phyloP scores from a whole-genome alignment of 2,888 invertebrate species.

The Lamproptera curius region DNA sequence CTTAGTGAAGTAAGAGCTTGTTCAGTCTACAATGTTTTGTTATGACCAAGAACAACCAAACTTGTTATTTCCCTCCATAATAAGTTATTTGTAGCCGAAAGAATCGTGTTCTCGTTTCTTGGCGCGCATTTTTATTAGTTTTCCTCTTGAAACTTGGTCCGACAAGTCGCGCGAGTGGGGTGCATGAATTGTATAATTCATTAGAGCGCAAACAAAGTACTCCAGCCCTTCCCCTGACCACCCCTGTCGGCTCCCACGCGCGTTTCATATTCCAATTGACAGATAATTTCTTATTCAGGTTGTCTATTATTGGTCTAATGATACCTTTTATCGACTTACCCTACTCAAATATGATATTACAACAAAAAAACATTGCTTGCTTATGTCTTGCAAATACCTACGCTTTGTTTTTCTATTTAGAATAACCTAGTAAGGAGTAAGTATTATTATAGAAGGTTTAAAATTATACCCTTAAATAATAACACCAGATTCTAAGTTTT shows the following conservation, averaged over 20 bases:
- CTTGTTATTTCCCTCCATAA: too few relatives aligned
- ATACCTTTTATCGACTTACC: background rate
- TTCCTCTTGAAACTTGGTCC: conserved; percentile 1
- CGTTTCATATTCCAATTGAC: background rate
- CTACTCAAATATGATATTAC: background rate
- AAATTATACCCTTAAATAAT: background rate
- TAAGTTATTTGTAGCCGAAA: too few relatives aligned
- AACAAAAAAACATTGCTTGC: background rate
- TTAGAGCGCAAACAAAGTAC: background rate
- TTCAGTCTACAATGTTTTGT: too few relatives aligned
- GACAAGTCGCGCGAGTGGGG: background rate
- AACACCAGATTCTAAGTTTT: background rate
- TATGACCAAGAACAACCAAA: too few relatives aligned
- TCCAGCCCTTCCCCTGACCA: background rate
- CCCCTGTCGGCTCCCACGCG: background rate
- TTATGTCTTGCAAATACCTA: background rate
- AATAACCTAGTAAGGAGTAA: background rate
- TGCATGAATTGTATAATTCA: conserved; percentile 4
- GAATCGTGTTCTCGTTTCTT: too few relatives aligned
- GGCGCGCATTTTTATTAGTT: conserved; percentile 2
- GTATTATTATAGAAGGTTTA: background rate
- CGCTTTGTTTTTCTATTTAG: background rate
- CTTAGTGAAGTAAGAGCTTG: too few relatives aligned
- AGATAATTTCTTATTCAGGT: conserved; percentile 2
- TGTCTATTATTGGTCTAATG: background rate